Evolutionary conservation across 2,888 invertebrate species (phyloP), one percentile per base, ranked within the genome.

Genomic region (Pediacus dermestoides): DNA sequence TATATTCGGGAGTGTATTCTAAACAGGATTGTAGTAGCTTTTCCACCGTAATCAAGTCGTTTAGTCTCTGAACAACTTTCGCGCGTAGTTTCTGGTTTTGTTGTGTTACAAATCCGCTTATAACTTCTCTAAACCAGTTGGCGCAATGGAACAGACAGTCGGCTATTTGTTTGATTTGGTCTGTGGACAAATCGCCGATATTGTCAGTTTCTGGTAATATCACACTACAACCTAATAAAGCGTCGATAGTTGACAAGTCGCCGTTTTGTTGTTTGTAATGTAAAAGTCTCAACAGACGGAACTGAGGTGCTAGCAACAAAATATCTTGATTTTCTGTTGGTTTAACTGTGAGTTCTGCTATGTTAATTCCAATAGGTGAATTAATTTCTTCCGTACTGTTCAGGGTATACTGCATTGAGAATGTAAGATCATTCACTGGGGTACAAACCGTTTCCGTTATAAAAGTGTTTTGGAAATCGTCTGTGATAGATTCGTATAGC

Each of bases 201-300:
- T 70, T 61, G 46, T 81, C 77, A 37, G 74, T 62, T 39, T 74
- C 68, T 0, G 90, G 88, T 70, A 91, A 72, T 25, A 86, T 71
- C 41, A 93, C 69, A 3, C 84, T 78, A 66, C 87, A 87, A n/a
- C 89, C 91, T 23, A 93, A 71, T 35, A 93, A 71, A 7, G 87
- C 88, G 70, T 91, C 86, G 44, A 94, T 87, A 31, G 77, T 76
- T 34, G 80, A 78, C 42, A 93, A 72, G 59, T 82, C 75, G 10
- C 80, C 81, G 34, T 78, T 70, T 61, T 80, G 73, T 46, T 79
- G 77, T 44, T 74, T 75, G 41, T 72, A 74, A 58, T 85, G 82
- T 46, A 88, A 70, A 10, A 78, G 75, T 46, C 83, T 76, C 16
- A 89, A 74, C 27, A 88, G 73, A 51, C 86, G 78, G 57, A 90